A percentile compares a stretch with the other conserved stretches of the same genome.
Conservation (phyloP, 2,113 vertebrate genomes). For the Riparia riparia region DNA sequence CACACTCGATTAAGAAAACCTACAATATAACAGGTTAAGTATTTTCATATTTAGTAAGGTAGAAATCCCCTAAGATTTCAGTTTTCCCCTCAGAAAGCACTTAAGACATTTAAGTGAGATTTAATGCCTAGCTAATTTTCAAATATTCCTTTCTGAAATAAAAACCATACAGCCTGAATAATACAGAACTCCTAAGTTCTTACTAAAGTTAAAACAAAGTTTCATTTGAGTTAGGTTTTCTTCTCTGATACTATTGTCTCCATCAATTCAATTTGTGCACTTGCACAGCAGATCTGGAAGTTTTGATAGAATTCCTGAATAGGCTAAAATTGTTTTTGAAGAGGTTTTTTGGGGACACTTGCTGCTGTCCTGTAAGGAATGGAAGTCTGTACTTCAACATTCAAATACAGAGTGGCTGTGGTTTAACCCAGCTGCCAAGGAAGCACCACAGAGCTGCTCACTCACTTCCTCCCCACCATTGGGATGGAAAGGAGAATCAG, state of each 20-base stretch:
- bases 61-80: neutral
- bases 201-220: neutral
- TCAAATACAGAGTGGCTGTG: neutral
- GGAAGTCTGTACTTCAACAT: neutral
- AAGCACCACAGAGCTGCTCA: neutral
- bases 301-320: rapidly evolving
- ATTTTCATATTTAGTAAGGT: neutral
- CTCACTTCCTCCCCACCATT: neutral
- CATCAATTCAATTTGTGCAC: neutral
- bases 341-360: neutral
- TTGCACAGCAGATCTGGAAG: neutral
- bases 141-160: neutral
- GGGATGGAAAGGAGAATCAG: neutral
- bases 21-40: neutral
- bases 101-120: neutral
- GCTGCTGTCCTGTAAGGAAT: neutral
- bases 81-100: neutral
- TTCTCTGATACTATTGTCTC: neutral
- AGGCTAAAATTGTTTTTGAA: neutral
- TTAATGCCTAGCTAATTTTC: neutral
- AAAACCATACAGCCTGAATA: neutral
- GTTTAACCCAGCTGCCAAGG: neutral
- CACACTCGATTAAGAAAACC: neutral
- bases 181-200: neutral
- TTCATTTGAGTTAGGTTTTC: neutral